Evolutionary conservation across 2,888 invertebrate species (phyloP).

Genomic region (Monochamus alternatus): DNA sequence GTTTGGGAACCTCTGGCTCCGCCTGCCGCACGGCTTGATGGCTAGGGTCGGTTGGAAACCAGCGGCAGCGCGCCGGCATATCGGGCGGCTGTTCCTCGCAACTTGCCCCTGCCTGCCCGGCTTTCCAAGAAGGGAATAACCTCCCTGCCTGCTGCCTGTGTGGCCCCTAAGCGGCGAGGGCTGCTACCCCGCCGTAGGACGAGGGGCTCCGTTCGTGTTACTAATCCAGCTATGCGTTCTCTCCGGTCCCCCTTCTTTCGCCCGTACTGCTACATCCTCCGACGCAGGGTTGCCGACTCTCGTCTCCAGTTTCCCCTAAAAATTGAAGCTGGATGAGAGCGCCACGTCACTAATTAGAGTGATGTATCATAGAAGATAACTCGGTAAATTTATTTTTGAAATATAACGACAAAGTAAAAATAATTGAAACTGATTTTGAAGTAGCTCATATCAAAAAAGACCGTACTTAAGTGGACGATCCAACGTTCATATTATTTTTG

Average conservation of each 20-base stretch:
- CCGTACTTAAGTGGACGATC: too few species aligned
- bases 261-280: slow-evolving; percentile 26
- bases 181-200: slow-evolving; percentile 48
- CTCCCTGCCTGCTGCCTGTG: slow-evolving; percentile 45
- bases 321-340: not conserved
- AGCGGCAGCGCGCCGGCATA: slow-evolving; percentile 47
- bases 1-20: slow-evolving; percentile 31
- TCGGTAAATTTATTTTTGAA: too few species aligned
- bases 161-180: slow-evolving; percentile 46
- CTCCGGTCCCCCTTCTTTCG: slow-evolving; percentile 31
- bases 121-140: slow-evolving; percentile 40
- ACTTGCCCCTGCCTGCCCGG: slow-evolving; percentile 42
- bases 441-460: too few species aligned
- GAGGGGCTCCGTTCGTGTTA: slow-evolving; percentile 51
- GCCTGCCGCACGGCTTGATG: slow-evolving; percentile 43
- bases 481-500: too few species aligned
- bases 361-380: not conserved
- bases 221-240: slow-evolving; percentile 49
- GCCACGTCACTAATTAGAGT: not conserved
- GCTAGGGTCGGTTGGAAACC: slow-evolving; percentile 43
- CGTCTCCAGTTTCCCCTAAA: slow-evolving; percentile 8
- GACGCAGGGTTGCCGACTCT: slow-evolving; percentile 8
- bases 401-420: too few species aligned
- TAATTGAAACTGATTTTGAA: too few species aligned
- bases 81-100: slow-evolving; percentile 44